Conservation (phyloP, 2,888 invertebrate species). For the Sphaerophoria rueppellii region DNA sequence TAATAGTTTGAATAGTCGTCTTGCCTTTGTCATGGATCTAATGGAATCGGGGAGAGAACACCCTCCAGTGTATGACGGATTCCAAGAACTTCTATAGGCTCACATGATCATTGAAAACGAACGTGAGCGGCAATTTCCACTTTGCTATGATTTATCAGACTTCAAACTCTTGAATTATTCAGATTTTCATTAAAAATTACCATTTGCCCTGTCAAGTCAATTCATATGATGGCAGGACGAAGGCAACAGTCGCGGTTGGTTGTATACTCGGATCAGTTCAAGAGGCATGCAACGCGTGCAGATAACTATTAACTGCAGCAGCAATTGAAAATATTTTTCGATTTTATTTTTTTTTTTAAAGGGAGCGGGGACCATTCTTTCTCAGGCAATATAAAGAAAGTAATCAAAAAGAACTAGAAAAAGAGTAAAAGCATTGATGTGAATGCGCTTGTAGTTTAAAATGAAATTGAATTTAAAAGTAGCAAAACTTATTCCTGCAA, state of each 20-base stretch:
- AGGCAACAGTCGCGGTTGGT: slow-evolving; percentile 25
- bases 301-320: too few relatives aligned
- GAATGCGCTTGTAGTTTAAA: too few relatives aligned
- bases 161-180: slow-evolving; percentile 67
- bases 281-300: slow-evolving; percentile 3
- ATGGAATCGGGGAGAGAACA: slow-evolving; percentile 35
- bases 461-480: too few relatives aligned
- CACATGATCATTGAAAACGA: slow-evolving; percentile 11
- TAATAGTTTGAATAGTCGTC: background rate
- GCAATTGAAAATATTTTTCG: too few relatives aligned
- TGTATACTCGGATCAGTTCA: slow-evolving; percentile 29
- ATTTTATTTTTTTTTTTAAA: too few relatives aligned
- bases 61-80: slow-evolving; percentile 32
- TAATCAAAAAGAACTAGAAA: too few relatives aligned
- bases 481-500: too few relatives aligned
- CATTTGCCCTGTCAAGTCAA: slow-evolving; percentile 63
- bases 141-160: slow-evolving; percentile 62
- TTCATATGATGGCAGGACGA: too few relatives aligned
- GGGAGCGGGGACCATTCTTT: too few relatives aligned
- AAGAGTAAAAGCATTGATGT: too few relatives aligned
- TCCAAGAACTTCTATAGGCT: slow-evolving; percentile 59
- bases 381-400: too few relatives aligned
- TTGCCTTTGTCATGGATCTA: slow-evolving; percentile 39
- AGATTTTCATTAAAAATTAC: slow-evolving; percentile 50
- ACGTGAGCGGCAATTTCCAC: slow-evolving; percentile 57